These are phyloP conservation scores for Danio jaintianensis DNA, from an alignment of 2,797 vertebrate genomes.

Conservation along the genomic window DNA sequence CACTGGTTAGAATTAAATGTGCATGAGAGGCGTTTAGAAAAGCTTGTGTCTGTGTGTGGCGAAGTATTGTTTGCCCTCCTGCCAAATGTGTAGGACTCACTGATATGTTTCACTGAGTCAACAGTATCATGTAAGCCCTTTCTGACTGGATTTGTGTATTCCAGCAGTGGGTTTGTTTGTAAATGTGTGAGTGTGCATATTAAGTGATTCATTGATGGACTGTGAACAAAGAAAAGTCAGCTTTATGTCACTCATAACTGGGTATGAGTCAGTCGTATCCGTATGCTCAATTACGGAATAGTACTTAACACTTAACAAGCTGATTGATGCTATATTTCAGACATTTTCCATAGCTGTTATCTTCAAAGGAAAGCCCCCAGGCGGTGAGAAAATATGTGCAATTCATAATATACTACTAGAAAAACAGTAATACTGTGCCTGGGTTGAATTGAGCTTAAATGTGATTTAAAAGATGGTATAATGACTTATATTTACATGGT, in stretches of 20 bases:
- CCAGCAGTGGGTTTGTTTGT: slow-evolving; percentile 42
- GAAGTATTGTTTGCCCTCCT: slow-evolving; percentile 24
- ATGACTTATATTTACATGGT: neutral
- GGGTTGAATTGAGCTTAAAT: neutral
- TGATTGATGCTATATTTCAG: slow-evolving; percentile 23
- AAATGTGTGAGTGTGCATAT: slow-evolving; percentile 42
- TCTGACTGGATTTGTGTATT: slow-evolving; percentile 39
- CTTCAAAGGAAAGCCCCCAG: neutral
- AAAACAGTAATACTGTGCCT: neutral
- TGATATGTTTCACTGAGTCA: slow-evolving; percentile 31
- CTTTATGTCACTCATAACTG: slow-evolving; percentile 29
- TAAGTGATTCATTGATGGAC: slow-evolving; percentile 36
- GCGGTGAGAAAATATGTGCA: neutral
- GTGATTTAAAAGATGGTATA: neutral
- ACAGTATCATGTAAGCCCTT: slow-evolving; percentile 34
- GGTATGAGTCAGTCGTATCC: slow-evolving; percentile 5
- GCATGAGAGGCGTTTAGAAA: slow-evolving; percentile 12
- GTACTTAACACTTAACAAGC: neutral
- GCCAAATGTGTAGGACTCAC: slow-evolving; percentile 40
- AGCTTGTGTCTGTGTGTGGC: slow-evolving; percentile 19
- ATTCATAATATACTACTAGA: slow-evolving; percentile 14
- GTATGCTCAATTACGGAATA: slow-evolving; percentile 28
- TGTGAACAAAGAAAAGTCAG: slow-evolving; percentile 37
- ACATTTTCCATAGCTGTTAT: slow-evolving; percentile 12
- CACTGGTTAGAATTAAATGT: neutral